A percentile compares a stretch with the other conserved stretches of the same genome.
These are phyloP conservation scores for Ladona fulva DNA, from an alignment of 1,140 invertebrate species.

Conservation along the genomic window DNA sequence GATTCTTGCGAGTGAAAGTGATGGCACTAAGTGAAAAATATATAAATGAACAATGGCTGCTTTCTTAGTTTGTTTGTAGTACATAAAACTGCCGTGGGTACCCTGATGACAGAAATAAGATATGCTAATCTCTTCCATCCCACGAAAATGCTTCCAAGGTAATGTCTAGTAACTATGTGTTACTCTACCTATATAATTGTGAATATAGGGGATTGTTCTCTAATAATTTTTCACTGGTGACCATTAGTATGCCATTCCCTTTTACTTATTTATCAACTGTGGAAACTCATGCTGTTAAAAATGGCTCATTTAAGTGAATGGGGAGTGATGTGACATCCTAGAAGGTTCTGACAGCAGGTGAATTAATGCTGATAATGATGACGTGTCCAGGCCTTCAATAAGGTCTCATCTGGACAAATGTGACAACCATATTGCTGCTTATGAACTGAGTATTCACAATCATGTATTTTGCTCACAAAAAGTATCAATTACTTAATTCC, in stretches of 20 bases:
- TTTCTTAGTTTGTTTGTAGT: background rate
- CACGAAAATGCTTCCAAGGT: slow-evolving; percentile 1
- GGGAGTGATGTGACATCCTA: background rate
- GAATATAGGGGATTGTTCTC: background rate
- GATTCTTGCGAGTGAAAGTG: background rate
- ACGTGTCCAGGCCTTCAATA: background rate
- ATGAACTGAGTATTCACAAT: background rate
- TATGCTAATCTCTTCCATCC: background rate
- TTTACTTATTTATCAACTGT: background rate
- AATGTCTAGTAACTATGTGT: background rate
- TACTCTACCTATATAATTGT: background rate
- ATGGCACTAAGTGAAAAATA: background rate
- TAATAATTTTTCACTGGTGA: background rate
- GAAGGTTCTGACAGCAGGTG: background rate
- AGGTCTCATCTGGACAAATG: background rate
- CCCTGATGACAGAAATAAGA: background rate
- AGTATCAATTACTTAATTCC: no score
- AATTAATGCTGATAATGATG: background rate
- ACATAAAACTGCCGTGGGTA: background rate
- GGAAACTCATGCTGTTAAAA: no score
- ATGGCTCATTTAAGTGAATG: background rate
- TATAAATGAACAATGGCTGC: background rate
- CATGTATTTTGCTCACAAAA: background rate
- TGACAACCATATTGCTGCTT: background rate
- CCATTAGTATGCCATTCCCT: background rate